Conservation (phyloP, 2,113 vertebrate genomes). For the Indri indri region DNA sequence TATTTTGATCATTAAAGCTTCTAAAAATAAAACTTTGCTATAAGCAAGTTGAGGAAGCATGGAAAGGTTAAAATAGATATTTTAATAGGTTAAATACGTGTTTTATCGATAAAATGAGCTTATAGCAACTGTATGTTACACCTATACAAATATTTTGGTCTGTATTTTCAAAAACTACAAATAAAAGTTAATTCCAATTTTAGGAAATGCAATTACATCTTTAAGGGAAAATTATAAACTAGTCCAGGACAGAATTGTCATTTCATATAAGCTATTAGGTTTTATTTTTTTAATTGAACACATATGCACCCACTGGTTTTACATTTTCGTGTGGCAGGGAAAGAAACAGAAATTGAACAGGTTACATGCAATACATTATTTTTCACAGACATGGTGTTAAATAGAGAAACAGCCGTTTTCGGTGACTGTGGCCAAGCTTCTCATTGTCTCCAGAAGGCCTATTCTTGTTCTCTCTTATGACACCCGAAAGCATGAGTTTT, state of each 20-base stretch:
- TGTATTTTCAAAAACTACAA: slow-evolving; percentile 46
- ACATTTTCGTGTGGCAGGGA: neutral
- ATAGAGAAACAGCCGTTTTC: slow-evolving; percentile 1
- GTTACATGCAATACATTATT: neutral
- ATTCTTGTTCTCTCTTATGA: neutral
- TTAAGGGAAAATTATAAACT: slow-evolving; percentile 52
- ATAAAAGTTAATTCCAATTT: slow-evolving; percentile 59
- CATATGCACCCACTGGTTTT: slow-evolving; percentile 26
- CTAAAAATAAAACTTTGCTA: neutral
- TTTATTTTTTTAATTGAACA: slow-evolving; percentile 65
- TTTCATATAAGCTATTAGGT: slow-evolving; percentile 42
- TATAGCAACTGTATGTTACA: neutral
- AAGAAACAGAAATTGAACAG: slow-evolving; percentile 5
- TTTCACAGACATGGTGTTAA: neutral
- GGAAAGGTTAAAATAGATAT: neutral
- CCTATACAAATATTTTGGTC: slow-evolving; percentile 40
- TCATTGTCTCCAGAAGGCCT: neutral
- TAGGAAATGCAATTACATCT: slow-evolving; percentile 51
- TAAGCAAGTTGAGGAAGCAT: neutral
- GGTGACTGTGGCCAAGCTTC: neutral
- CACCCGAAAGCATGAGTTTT: neutral
- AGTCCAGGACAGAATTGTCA: slow-evolving; percentile 32
- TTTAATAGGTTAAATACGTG: neutral
- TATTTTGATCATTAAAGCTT: neutral
- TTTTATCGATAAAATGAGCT: neutral